phyloP scores from a whole-genome alignment of 2,113 vertebrate species.

The Castor canadensis region DNA sequence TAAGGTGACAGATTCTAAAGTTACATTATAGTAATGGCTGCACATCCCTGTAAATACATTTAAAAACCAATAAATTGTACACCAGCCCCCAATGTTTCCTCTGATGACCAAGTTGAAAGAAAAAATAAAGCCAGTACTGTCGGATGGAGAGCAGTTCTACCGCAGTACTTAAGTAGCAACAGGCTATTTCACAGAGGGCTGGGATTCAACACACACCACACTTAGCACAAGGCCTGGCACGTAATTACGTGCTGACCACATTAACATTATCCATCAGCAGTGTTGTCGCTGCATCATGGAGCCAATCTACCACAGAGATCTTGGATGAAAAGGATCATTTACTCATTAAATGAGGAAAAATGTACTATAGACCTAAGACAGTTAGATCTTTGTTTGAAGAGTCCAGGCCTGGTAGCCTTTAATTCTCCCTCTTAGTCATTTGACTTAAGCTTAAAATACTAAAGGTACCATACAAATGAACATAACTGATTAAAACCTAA shows the following conservation, averaged over 20 bases:
- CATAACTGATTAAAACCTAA: constrained; percentile 12
- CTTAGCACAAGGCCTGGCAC: not conserved
- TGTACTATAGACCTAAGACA: not conserved
- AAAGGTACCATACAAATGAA: not conserved
- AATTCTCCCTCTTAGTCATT: not conserved
- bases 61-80: no score
- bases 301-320: not conserved
- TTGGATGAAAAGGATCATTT: not conserved
- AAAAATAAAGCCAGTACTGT: not conserved
- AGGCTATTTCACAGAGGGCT: not conserved
- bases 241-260: not conserved
- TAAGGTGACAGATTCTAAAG: no score
- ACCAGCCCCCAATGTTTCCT: not conserved
- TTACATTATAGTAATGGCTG: no score
- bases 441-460: constrained; percentile 25
- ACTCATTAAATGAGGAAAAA: constrained; percentile 13
- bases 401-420: not conserved
- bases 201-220: not conserved
- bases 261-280: not conserved
- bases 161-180: not conserved
- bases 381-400: not conserved
- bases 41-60: no score
- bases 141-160: not conserved
- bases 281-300: not conserved
- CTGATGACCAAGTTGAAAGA: not conserved